Conservation (phyloP, 1,140 invertebrate species). For the Sitodiplosis mosellana region DNA sequence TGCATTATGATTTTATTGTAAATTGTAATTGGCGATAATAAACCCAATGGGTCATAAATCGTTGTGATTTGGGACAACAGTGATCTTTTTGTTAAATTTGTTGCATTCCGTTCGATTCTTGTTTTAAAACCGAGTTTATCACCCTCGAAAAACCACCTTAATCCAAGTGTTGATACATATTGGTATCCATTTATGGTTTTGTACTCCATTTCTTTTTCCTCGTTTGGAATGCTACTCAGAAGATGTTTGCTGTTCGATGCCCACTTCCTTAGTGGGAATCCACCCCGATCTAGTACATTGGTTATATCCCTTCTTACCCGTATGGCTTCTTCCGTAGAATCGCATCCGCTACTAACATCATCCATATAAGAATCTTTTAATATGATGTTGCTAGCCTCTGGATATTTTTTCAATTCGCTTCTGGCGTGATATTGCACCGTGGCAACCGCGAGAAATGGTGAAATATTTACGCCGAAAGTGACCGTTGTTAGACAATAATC, state of each 20-base stretch:
- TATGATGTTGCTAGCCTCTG: conserved; percentile 10
- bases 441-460: conserved; percentile 13
- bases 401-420: neutral
- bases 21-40: conserved; percentile 20
- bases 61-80: conserved; percentile 12
- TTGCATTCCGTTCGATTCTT: neutral
- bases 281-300: neutral
- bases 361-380: conserved; percentile 5
- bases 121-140: conserved; percentile 9
- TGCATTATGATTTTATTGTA: conserved; percentile 25
- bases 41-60: conserved; percentile 27
- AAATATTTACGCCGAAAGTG: conserved; percentile 14
- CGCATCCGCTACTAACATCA: conserved; percentile 2
- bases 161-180: conserved; percentile 4
- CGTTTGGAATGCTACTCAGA: conserved; percentile 5
- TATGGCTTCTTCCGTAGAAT: conserved; percentile 4
- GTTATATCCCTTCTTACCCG: neutral
- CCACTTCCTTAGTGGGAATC: conserved; percentile 8
- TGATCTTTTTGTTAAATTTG: conserved; percentile 7
- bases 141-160: conserved; percentile 10
- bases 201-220: neutral
- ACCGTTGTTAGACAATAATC: conserved; percentile 16
- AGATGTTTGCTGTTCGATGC: conserved; percentile 10
- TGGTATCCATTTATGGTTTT: neutral
- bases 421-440: conserved; percentile 15